These are phyloP conservation scores for Pseudomyrmex pallidus DNA, from an alignment of 1,140 invertebrate genomes.

Conservation along the genomic window DNA sequence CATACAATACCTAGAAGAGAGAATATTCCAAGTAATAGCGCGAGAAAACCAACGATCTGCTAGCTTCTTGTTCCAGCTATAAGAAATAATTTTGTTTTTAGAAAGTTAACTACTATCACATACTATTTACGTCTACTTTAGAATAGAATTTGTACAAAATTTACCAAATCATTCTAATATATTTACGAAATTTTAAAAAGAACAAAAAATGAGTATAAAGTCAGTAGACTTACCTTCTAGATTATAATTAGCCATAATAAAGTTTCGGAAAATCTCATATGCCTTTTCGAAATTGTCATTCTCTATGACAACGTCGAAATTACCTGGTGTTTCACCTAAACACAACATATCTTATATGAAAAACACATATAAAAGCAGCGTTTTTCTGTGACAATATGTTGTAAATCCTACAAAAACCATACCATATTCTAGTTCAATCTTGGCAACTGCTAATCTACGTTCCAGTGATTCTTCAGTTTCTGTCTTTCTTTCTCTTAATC, in stretches of 20 bases:
- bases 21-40: no score
- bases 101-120: no score
- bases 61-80: no score
- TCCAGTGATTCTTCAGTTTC: constrained; percentile 95
- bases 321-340: constrained; percentile 89
- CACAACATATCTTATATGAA: constrained; percentile 10
- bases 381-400: neutral
- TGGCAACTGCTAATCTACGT: constrained; percentile 90
- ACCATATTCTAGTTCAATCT: constrained; percentile 94
- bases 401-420: constrained; percentile 59
- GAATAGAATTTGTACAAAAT: no score
- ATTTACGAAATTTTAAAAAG: neutral
- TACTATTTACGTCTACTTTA: no score
- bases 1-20: no score
- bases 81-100: no score
- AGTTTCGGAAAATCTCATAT: constrained; percentile 91
- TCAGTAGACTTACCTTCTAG: constrained; percentile 22
- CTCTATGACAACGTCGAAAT: constrained; percentile 96
- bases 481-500: constrained; percentile 92
- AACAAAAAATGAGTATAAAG: neutral
- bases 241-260: constrained; percentile 56
- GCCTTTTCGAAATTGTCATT: constrained; percentile 97
- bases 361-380: neutral
- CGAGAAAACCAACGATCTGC: no score
- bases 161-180: neutral